Evolutionary conservation across 2,797 vertebrate genomes (phyloP).

Genomic region (Carduelis carduelis): DNA sequence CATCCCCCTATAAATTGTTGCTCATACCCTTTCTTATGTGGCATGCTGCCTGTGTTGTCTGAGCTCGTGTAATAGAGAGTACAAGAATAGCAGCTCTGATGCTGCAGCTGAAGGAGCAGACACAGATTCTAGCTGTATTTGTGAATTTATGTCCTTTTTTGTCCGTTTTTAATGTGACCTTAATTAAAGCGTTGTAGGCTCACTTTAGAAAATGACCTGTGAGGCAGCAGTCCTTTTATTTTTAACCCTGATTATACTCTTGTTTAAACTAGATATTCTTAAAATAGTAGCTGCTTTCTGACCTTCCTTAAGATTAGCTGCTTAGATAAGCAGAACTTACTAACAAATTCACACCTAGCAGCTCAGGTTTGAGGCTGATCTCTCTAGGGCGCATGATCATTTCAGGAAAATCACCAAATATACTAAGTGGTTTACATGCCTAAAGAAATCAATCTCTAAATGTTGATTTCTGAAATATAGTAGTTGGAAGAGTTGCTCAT

Average conservation of each 20-base stretch:
- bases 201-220: not conserved
- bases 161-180: not conserved
- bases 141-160: not conserved
- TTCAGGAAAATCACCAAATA: not conserved
- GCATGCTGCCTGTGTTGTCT: not conserved
- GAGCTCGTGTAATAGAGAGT: fast-evolving
- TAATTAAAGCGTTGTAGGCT: not conserved
- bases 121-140: not conserved
- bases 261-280: conserved; percentile 58
- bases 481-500: not conserved
- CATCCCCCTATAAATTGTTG: fast-evolving
- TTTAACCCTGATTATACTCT: conserved; percentile 42
- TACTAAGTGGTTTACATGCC: not conserved
- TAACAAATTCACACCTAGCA: conserved; percentile 36
- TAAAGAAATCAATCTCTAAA: not conserved
- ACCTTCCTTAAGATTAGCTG: conserved; percentile 56
- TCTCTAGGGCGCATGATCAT: not conserved
- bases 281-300: conserved; percentile 58
- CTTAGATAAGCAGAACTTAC: conserved; percentile 50
- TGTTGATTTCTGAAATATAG: not conserved
- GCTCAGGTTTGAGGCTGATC: not conserved
- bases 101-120: not conserved
- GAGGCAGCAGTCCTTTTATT: conserved; percentile 9
- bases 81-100: not conserved
- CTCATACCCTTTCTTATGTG: not conserved